Conservation (phyloP, 2,888 invertebrate species). For the Clistopyga incitator region DNA sequence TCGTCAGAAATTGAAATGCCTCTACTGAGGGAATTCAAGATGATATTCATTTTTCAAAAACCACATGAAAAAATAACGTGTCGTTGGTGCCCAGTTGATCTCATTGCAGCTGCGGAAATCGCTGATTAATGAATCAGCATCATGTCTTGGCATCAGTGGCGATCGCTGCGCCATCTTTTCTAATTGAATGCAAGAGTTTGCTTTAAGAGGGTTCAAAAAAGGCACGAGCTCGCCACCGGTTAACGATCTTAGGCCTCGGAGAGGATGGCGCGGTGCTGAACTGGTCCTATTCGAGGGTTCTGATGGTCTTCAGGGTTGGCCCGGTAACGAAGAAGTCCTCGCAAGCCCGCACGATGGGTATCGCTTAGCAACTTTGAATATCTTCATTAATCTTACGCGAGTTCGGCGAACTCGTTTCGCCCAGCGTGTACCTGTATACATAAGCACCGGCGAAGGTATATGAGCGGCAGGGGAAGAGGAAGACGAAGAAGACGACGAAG, state of each 20-base stretch:
- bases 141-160: not conserved
- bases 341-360: conserved; percentile 59
- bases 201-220: conserved; percentile 35
- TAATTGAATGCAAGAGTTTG: conserved; percentile 46
- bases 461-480: conserved; percentile 16
- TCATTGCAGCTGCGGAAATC: conserved; percentile 28
- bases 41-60: too few relatives aligned
- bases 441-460: not conserved
- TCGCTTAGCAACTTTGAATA: conserved; percentile 69
- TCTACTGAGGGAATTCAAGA: too few relatives aligned
- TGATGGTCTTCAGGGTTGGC: conserved; percentile 21
- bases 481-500: conserved; percentile 1
- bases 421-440: conserved; percentile 33
- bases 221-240: conserved; percentile 21
- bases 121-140: conserved; percentile 47
- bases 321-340: conserved; percentile 54
- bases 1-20: too few relatives aligned
- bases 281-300: conserved; percentile 53
- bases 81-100: not conserved
- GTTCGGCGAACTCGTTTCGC: conserved; percentile 68
- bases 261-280: not conserved
- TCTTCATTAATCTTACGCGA: conserved; percentile 69
- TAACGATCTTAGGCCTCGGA: conserved; percentile 41
- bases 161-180: conserved; percentile 19
- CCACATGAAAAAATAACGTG: too few relatives aligned